Evolutionary conservation across 2,113 vertebrate genomes (phyloP).

Genomic region (Pituophis catenifer): DNA sequence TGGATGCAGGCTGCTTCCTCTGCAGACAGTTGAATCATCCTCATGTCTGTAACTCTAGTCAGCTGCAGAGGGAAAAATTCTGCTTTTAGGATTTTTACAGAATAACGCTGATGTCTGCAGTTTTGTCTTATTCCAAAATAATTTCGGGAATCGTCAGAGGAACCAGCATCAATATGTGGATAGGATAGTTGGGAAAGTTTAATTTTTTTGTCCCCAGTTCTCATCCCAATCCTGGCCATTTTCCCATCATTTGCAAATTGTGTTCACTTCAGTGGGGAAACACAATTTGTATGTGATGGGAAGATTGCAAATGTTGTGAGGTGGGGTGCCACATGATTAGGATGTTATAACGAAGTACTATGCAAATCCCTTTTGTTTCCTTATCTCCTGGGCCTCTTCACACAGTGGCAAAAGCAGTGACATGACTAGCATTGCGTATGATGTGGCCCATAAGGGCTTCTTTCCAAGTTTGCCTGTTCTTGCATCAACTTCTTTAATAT

Average conservation of each 20-base stretch:
- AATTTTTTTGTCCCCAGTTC: neutral
- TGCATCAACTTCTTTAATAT: neutral
- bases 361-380: neutral
- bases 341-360: neutral
- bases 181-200: neutral
- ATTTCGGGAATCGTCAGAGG: neutral
- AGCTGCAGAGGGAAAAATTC: neutral
- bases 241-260: neutral
- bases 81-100: neutral
- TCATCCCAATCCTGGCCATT: neutral
- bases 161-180: neutral
- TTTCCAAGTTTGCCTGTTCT: neutral
- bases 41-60: neutral
- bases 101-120: neutral
- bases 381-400: neutral
- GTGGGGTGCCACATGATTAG: neutral
- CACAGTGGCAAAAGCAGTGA: neutral
- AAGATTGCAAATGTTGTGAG: neutral
- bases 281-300: neutral
- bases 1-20: neutral
- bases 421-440: neutral
- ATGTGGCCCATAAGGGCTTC: neutral
- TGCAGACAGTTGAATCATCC: neutral
- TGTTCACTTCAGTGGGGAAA: neutral
- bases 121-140: neutral